Evolutionary conservation across 2,797 vertebrate species (phyloP).

Genomic region (Heliangelus exortis): DNA sequence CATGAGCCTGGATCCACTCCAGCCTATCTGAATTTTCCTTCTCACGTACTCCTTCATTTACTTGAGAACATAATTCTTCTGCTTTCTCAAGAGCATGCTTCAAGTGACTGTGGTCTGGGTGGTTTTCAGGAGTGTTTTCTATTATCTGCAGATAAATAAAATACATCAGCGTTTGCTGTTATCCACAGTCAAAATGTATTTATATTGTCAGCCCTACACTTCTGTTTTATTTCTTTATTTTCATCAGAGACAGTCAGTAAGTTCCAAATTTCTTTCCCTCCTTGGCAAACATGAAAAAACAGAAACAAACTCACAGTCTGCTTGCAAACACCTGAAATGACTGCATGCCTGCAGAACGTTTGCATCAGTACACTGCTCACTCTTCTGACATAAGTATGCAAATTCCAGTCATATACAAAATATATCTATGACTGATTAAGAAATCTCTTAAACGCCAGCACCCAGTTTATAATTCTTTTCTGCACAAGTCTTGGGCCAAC

Average conservation of each 20-base stretch:
- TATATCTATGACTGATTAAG: neutral
- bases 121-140: slow-evolving; percentile 95
- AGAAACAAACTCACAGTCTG: neutral
- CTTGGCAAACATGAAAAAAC: neutral
- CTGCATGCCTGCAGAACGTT: neutral
- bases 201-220: neutral
- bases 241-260: neutral
- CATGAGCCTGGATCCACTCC: slow-evolving; percentile 98
- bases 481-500: neutral
- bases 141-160: slow-evolving; percentile 82
- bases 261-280: neutral
- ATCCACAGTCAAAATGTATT: neutral
- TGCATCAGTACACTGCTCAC: neutral
- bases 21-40: slow-evolving; percentile 98
- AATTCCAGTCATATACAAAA: neutral
- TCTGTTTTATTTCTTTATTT: neutral
- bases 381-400: neutral
- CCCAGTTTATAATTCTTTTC: neutral
- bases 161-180: neutral
- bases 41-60: slow-evolving; percentile 96
- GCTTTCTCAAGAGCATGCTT: slow-evolving; percentile 95
- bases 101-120: slow-evolving; percentile 95
- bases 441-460: neutral
- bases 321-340: neutral
- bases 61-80: slow-evolving; percentile 95